A percentile compares a stretch with the other conserved stretches of the same genome.
phyloP scores from a whole-genome alignment of 2,797 vertebrate species.

The Clamator glandarius region DNA sequence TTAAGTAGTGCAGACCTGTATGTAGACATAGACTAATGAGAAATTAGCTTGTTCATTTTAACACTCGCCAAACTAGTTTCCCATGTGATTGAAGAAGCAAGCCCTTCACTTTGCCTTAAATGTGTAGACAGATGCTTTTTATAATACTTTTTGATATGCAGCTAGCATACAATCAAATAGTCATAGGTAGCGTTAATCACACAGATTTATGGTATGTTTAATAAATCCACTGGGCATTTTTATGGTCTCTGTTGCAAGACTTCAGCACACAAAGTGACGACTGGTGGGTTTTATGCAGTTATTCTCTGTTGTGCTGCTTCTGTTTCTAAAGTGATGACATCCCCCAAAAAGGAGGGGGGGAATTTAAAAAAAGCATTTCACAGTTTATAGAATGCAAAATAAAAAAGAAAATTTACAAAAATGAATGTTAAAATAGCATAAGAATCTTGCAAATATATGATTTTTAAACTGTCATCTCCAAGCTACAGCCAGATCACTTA shows the following conservation, averaged over 20 bases:
- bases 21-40: background rate
- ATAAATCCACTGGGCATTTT: slow-evolving; percentile 5
- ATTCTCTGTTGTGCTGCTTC: background rate
- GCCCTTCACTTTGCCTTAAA: background rate
- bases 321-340: background rate
- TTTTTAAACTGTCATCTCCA: slow-evolving; percentile 55
- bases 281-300: background rate
- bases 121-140: background rate
- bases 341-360: accelerated
- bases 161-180: background rate
- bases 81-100: background rate
- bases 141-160: background rate
- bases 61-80: background rate
- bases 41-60: background rate
- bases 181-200: background rate
- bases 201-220: background rate
- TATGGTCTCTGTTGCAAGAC: background rate
- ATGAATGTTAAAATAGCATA: background rate
- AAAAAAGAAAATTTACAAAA: slow-evolving; percentile 47
- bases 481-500: slow-evolving; percentile 29
- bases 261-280: background rate
- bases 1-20: background rate
- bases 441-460: background rate
- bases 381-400: background rate
- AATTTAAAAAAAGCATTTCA: background rate